Percentiles rank a stretch among this genome's conserved stretches.
These are phyloP conservation scores for Asteroscopus sphinx DNA, from an alignment of 2,888 invertebrate genomes.

Conservation along the genomic window DNA sequence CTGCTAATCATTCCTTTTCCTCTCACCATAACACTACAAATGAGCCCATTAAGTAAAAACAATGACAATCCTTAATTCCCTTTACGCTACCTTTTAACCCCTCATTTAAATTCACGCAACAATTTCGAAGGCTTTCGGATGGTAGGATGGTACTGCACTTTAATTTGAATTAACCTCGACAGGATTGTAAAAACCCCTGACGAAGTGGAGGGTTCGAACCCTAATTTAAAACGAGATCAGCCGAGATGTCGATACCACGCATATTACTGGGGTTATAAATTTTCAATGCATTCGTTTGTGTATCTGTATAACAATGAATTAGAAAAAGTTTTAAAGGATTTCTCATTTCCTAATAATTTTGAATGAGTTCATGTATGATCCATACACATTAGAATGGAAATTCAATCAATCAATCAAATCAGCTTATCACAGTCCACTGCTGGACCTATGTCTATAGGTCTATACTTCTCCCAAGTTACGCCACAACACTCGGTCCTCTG, in stretches of 20 bases:
- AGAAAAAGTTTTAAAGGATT: neutral
- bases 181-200: slow-evolving; percentile 46
- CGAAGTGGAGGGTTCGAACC: slow-evolving; percentile 28
- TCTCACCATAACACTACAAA: slow-evolving; percentile 27
- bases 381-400: no score
- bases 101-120: slow-evolving; percentile 53
- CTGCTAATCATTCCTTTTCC: slow-evolving; percentile 20
- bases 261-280: slow-evolving; percentile 23
- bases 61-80: slow-evolving; percentile 40
- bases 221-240: slow-evolving; percentile 51
- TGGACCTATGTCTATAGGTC: no score
- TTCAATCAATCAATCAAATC: no score
- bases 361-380: no score
- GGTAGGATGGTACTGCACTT: slow-evolving; percentile 47
- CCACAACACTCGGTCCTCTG: no score
- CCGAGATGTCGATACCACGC: slow-evolving; percentile 48
- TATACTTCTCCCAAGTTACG: no score
- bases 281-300: slow-evolving; percentile 5
- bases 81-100: slow-evolving; percentile 42
- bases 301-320: neutral
- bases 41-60: slow-evolving; percentile 37
- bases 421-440: no score
- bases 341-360: no score
- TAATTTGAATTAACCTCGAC: slow-evolving; percentile 55
- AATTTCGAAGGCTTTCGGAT: slow-evolving; percentile 40